A percentile compares a stretch with the other conserved stretches of the same genome.
Conservation (phyloP, 1,140 invertebrate genomes). For the Anoplolepis gracilipes region DNA sequence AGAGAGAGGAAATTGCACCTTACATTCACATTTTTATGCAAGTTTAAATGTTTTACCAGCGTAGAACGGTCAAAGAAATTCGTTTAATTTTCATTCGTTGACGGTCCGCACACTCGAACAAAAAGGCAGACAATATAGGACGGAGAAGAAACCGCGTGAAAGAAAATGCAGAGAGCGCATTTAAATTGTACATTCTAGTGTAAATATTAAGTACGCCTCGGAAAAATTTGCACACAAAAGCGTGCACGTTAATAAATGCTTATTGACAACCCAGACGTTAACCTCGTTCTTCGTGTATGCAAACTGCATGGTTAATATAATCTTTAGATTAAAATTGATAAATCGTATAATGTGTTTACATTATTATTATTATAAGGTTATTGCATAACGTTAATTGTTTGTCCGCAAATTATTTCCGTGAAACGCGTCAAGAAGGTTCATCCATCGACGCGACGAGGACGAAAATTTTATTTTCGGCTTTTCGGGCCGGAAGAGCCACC, state of each 20-base stretch:
- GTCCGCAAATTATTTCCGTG: not conserved
- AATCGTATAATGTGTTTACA: not conserved
- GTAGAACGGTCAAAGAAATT: slow-evolving; percentile 6
- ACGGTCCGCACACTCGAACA: not conserved
- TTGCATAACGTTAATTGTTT: not conserved
- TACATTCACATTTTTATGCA: not conserved
- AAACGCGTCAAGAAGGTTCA: not conserved
- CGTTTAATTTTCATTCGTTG: slow-evolving; percentile 32
- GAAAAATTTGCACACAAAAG: slow-evolving; percentile 36
- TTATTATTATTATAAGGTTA: not conserved
- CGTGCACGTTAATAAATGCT: not conserved
- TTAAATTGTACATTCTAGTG: slow-evolving; percentile 27
- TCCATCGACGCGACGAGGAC: slow-evolving; percentile 8
- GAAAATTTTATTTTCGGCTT: slow-evolving; percentile 58
- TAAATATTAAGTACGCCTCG: slow-evolving; percentile 13
- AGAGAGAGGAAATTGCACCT: not conserved
- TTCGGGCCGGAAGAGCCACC: not conserved
- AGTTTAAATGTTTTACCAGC: not conserved
- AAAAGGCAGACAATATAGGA: slow-evolving; percentile 14
- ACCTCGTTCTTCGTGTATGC: not conserved
- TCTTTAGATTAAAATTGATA: slow-evolving; percentile 2
- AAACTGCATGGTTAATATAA: not conserved
- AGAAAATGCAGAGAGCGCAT: slow-evolving; percentile 39
- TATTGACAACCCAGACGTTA: not conserved
- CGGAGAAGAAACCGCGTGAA: slow-evolving; percentile 1